Percentiles rank a stretch among this genome's conserved stretches.
Evolutionary conservation across 2,888 invertebrate genomes (phyloP).

Genomic region (Caenorhabditis sp.): DNA sequence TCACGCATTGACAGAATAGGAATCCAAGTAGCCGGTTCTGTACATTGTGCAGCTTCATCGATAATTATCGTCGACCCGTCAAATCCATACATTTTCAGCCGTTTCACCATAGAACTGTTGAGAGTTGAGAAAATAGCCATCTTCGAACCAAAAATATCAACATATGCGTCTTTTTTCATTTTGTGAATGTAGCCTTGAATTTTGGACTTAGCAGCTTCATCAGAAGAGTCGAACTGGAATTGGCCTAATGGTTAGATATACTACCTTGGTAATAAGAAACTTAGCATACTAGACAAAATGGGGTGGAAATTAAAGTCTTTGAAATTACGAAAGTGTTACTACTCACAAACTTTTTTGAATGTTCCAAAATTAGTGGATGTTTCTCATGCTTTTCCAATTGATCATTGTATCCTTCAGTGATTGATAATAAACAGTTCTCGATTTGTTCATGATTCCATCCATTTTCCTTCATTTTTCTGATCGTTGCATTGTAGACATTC

Average conservation of each 20-base stretch:
- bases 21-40: constrained; percentile 50
- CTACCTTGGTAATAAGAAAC: neutral
- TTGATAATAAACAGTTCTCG: neutral
- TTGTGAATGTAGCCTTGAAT: neutral
- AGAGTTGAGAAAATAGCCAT: constrained; percentile 44
- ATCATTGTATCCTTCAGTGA: neutral
- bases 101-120: constrained; percentile 23
- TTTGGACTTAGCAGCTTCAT: constrained; percentile 4
- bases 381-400: neutral
- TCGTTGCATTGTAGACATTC: constrained; percentile 40
- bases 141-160: constrained; percentile 4
- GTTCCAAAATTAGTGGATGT: neutral
- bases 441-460: constrained; percentile 2
- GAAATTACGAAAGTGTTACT: too few species aligned
- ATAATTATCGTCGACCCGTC: constrained; percentile 46
- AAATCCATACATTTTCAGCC: constrained; percentile 27
- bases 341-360: neutral
- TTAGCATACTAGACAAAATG: too few species aligned
- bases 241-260: neutral
- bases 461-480: neutral
- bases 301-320: too few species aligned
- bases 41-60: constrained; percentile 54
- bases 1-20: constrained; percentile 44
- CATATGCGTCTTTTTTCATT: neutral
- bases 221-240: constrained; percentile 1